Percentiles rank a stretch among this genome's conserved stretches.
These are phyloP conservation scores for Puffinus mauretanicus DNA, from an alignment of 2,113 vertebrate species.

Conservation along the genomic window DNA sequence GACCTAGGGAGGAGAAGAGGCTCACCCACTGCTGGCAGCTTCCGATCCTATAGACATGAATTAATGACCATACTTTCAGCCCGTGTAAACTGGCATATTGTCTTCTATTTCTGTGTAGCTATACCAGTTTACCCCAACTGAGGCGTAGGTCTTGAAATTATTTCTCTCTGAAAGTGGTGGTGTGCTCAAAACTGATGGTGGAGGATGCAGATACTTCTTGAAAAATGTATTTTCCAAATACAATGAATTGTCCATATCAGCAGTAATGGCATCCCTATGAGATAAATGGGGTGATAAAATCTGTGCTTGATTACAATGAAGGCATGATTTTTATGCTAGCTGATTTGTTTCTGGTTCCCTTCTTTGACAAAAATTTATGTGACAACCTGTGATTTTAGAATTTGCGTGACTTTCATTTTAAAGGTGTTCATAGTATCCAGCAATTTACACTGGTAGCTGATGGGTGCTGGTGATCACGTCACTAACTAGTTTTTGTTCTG, in stretches of 20 bases:
- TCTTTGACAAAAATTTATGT: neutral
- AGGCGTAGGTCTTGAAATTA: neutral
- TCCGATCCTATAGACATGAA: neutral
- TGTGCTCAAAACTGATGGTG: neutral
- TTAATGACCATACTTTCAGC: neutral
- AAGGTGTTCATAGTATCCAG: neutral
- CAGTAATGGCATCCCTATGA: neutral
- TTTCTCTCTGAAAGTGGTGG: neutral
- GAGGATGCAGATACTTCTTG: neutral
- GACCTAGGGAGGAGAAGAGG: neutral
- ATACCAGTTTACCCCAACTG: neutral
- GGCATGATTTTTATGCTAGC: neutral
- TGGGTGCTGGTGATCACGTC: neutral
- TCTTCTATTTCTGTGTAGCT: neutral
- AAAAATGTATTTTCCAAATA: neutral
- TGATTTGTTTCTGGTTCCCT: neutral
- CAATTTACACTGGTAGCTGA: neutral
- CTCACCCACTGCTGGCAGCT: neutral
- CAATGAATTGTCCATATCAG: neutral
- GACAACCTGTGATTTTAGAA: neutral
- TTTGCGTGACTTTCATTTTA: neutral
- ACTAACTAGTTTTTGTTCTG: neutral
- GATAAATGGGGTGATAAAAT: neutral
- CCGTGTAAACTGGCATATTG: rapidly evolving
- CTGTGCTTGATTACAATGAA: neutral